Evolutionary conservation across 2,888 invertebrate genomes (phyloP), one percentile per base, ranked within the genome.

Genomic region (Caenorhabditis zanzibari): DNA sequence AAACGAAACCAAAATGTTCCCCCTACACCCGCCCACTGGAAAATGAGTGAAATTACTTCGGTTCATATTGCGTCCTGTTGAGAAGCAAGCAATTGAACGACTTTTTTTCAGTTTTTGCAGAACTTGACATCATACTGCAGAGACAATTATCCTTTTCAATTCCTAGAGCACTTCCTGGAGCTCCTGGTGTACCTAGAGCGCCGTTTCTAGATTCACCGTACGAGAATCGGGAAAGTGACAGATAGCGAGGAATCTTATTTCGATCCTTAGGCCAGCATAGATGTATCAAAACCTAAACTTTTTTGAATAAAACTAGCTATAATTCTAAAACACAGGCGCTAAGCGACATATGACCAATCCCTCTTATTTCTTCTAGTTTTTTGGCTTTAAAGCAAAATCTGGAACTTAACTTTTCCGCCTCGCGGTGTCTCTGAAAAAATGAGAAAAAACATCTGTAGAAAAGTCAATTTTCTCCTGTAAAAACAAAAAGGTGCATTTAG

Each of bases 401-500:
- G 58, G 10, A 58, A 58, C 3, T 19, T 12, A 19, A 6, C 3
- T 24, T 22, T 54, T 54, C 28, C 56, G n/a, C 12, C 56, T 19
- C 22, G 24, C n/a, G 49, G 2, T 19, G 2, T n/a, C 26, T 54
- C 35, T 19, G 9, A 24, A 61, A 61, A 38, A 38, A 38, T 32
- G 32, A 32, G 32, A 38, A 19, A 61, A 61, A 61, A 61, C 61
- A 61, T 61, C 61, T 61, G 38, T 59, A 41, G 22, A 49, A 61
- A 61, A 61, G 61, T 61, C n/a, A 5, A 44, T 61, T 24, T 41
- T 28, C 44, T 28, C 4, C 28, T 64, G 47, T 47, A 64, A 64
- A 64, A 64, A 64, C 47, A 64, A 64, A 52, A 52, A 66, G 66
- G 66, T 66, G 66, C 52, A 52, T 66, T 66, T 52, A 66, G 35